Evolutionary conservation across 2,113 vertebrate genomes (phyloP), one percentile per base, ranked within the genome.

Genomic region (Etia nguti): DNA sequence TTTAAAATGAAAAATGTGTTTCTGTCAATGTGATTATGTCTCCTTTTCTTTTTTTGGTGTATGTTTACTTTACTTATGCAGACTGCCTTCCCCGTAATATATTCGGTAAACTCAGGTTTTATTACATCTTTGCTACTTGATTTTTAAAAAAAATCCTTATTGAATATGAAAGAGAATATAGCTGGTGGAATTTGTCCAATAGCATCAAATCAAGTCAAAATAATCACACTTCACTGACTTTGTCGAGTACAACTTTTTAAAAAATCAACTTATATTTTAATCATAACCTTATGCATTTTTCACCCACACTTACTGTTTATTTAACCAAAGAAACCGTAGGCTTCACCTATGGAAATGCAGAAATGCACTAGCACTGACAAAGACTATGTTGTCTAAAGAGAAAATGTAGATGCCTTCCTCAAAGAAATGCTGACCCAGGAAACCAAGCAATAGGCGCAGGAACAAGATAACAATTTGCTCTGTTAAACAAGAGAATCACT

Each of bases 401-500:
- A 55, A 73, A 41, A 65, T 73, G 24, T 55, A 22, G 68, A 79
- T 54, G 75, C 52, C 22, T 60, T 70, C 22, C 84, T 68, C 48
- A 77, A 48, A 83, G 73, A 38, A 86, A 43, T 26, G 38, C 46
- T 86, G 70, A 90, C 84, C 81, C 82, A 52, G 31, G 87, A 79
- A 82, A 79, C 6, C n/a, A 79, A 90, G 46, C 56, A 83, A 54
- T 55, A 16, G 85, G 79, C 68, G 65, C 8, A 26, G 15, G 77
- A 56, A 83, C 43, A 86, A n/a, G 26, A 92, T 55, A 82, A 91
- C 82, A 83, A 55, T 79, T 85, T 88, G 48, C 82, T 60, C 31
- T 79, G 41, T 55, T 70, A 7, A 57, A 88, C 83, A 34, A 48
- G 31, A 62, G 24, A 88, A 54, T 65, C 70, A 73, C 43, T 90